These are phyloP conservation scores for Oryctes rhinoceros DNA, from an alignment of 1,140 invertebrate genomes.

Conservation along the genomic window DNA sequence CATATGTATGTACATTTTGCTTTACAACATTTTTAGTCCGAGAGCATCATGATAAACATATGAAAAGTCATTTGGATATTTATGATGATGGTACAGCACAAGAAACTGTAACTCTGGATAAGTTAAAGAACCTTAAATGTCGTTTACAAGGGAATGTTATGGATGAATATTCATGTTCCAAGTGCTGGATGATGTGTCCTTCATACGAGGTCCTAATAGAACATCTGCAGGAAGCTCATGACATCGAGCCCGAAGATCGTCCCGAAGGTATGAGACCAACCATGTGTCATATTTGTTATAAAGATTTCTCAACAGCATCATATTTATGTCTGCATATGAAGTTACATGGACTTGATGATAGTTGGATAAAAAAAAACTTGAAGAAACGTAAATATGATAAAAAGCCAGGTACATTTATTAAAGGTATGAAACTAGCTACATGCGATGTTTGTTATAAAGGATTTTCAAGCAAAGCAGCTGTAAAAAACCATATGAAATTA, in stretches of 20 bases:
- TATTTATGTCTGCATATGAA: neutral
- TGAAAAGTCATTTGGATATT: constrained; percentile 49
- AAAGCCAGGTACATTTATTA: no score
- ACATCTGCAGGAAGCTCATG: neutral
- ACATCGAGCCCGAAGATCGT: neutral
- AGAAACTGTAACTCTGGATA: constrained; percentile 53
- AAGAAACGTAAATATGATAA: no score
- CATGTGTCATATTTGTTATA: neutral
- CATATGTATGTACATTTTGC: constrained; percentile 55
- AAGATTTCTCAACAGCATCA: neutral
- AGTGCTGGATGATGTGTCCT: constrained; percentile 52
- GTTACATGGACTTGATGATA: neutral
- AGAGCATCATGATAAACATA: constrained; percentile 52
- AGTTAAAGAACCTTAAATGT: constrained; percentile 45
- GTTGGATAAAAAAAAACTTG: no score
- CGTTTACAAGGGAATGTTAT: neutral
- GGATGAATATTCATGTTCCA: constrained; percentile 48
- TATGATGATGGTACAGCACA: constrained; percentile 42
- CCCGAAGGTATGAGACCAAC: neutral
- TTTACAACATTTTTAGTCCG: constrained; percentile 48
- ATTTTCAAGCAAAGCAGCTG: neutral
- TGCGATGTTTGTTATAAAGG: neutral
- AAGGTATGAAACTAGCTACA: neutral
- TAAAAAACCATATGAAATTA: neutral
- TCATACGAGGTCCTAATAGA: constrained; percentile 50